Base-by-base conservation (phyloP, 2,888 invertebrate genomes). In the Meteorus colon region DNA sequence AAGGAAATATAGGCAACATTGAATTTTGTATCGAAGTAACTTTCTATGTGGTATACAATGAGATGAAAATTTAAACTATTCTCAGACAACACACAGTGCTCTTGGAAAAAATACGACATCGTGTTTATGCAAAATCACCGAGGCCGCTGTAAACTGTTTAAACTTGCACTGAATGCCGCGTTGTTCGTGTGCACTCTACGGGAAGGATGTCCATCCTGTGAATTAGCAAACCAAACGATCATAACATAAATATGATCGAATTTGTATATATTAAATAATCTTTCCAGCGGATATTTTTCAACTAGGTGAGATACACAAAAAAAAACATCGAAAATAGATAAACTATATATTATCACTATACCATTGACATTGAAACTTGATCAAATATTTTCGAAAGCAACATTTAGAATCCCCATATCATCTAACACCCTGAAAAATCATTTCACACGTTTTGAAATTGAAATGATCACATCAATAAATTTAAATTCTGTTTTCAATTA, bases 151-250 rank as follows among this genome's bases (percentile, higher is more conserved):
- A 84, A 86, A 85, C 84, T 82, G 85, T 85, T 86, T 82, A 81
- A 84, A 85, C 83, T 83, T 82, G 71, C 82, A 81, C 77, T 88
- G 84, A 88, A 89, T 88, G 86, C 79, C 62, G 78, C 85, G 83
- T 89, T 89, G 88, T 89, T 81, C 81, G 79, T 78, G 81, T 79
- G 85, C 88, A 84, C 81, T 87, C 86, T 81, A 76, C 84, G 84
- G 84, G 86, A 89, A 88, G 85, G 82, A 86, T 73, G 77, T 51
- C 63, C 78, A 79, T 81, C 81, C 80, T 81, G 82, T 73, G 77
- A 70, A 75, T 69, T 29, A n/a, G 14, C 51, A n/a, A 70, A 63
- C 55, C 19, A 24, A 55, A 55, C 19, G 48, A 48, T n/a, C 2
- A 48, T n/a, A n/a, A n/a, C 48, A n/a, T 48, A 67, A 72, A 72